Conservation (phyloP, 2,888 invertebrate species). For the Aphidoletes aphidimyza region DNA sequence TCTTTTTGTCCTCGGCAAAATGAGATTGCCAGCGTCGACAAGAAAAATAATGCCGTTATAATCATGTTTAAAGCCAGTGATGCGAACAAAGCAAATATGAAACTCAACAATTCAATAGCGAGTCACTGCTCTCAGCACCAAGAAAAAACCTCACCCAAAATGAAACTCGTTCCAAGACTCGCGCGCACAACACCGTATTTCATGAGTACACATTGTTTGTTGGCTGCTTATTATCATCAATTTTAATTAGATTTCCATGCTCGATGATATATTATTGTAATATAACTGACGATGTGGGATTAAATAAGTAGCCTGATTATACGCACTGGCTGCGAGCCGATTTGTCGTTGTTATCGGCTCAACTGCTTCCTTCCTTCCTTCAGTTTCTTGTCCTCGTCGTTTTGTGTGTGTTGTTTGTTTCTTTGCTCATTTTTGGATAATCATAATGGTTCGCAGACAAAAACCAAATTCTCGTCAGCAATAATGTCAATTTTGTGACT, state of each 20-base stretch:
- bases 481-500: no score
- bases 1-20: neutral
- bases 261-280: conserved; percentile 43
- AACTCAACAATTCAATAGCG: neutral
- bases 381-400: neutral
- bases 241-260: conserved; percentile 32
- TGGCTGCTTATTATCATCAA: conserved; percentile 15
- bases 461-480: no score
- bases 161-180: no score
- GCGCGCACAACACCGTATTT: no score
- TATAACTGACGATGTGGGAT: conserved; percentile 40
- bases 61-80: conserved; percentile 39
- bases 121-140: no score
- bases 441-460: no score
- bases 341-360: neutral
- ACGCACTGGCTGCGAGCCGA: neutral
- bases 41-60: conserved; percentile 46
- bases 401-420: neutral
- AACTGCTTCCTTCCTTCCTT: neutral
- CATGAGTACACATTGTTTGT: neutral
- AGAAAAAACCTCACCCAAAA: no score
- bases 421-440: no score
- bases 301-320: conserved; percentile 34
- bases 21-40: neutral
- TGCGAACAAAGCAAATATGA: neutral